Conservation (phyloP, 2,797 vertebrate genomes). For the Scarus forsteni region DNA sequence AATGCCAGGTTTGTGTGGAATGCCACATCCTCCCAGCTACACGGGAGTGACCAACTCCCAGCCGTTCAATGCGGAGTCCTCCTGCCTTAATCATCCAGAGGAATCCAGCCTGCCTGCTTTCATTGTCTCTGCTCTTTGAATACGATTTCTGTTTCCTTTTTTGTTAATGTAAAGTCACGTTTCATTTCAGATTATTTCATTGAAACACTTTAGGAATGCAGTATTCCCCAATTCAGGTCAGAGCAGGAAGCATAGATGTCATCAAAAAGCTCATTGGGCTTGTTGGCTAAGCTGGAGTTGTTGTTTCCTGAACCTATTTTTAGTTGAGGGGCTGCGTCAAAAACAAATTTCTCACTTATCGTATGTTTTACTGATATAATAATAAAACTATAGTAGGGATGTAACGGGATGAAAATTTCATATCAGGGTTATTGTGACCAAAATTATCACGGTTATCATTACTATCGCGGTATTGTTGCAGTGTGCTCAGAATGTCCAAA, state of each 20-base stretch:
- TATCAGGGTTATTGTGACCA: no score
- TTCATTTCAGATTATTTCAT: background rate
- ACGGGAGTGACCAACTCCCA: slow-evolving; percentile 42
- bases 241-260: background rate
- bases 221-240: background rate
- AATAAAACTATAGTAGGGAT: no score
- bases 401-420: no score
- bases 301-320: no score
- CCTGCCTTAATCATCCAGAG: slow-evolving; percentile 42
- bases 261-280: background rate
- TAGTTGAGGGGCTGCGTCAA: no score
- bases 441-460: no score
- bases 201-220: background rate
- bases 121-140: slow-evolving; percentile 14
- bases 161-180: background rate
- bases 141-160: background rate
- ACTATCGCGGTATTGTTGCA: no score
- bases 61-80: slow-evolving; percentile 22
- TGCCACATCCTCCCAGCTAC: slow-evolving; percentile 58
- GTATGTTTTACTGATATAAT: no score
- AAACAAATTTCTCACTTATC: no score
- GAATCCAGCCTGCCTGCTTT: slow-evolving; percentile 1
- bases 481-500: no score
- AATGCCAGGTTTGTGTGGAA: slow-evolving; percentile 65
- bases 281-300: background rate